Evolutionary conservation across 2,888 invertebrate species (phyloP).

Genomic region (Agrochola macilenta): DNA sequence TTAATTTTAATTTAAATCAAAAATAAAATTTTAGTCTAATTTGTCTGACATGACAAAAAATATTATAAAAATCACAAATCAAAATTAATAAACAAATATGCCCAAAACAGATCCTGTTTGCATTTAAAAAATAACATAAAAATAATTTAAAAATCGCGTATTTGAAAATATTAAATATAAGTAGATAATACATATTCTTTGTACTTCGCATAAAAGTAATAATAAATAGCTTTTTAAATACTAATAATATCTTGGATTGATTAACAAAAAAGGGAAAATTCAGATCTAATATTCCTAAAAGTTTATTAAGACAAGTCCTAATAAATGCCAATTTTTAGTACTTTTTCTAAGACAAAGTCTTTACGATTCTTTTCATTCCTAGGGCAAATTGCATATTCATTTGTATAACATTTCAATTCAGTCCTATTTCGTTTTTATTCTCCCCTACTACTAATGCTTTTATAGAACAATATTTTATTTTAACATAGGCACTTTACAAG

Average conservation of each 20-base stretch:
- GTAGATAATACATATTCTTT: conserved; percentile 24
- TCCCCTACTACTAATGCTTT: not conserved
- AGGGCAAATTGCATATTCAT: conserved; percentile 21
- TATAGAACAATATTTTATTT: not conserved
- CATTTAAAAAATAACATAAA: not conserved
- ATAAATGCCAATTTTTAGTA: conserved; percentile 51
- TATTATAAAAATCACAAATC: conserved; percentile 7
- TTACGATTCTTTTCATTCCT: conserved; percentile 22
- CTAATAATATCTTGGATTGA: conserved; percentile 8
- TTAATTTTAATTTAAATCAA: not conserved
- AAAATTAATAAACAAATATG: not conserved
- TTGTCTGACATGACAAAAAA: conserved; percentile 52
- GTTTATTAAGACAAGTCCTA: conserved; percentile 34
- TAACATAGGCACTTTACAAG: not conserved
- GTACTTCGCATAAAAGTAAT: conserved; percentile 39
- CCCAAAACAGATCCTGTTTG: not conserved
- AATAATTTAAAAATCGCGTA: no score
- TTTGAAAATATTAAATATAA: conserved; percentile 12
- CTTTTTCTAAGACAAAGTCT: conserved; percentile 16
- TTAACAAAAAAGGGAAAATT: conserved; percentile 28
- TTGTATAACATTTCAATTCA: not conserved
- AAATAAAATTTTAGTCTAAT: conserved; percentile 18
- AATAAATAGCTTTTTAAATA: conserved; percentile 31
- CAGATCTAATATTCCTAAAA: not conserved
- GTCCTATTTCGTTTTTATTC: conserved; percentile 3